Percentiles rank a stretch among this genome's conserved stretches.
Conservation (phyloP, 2,113 vertebrate species). For the Podarcis cretensis region DNA sequence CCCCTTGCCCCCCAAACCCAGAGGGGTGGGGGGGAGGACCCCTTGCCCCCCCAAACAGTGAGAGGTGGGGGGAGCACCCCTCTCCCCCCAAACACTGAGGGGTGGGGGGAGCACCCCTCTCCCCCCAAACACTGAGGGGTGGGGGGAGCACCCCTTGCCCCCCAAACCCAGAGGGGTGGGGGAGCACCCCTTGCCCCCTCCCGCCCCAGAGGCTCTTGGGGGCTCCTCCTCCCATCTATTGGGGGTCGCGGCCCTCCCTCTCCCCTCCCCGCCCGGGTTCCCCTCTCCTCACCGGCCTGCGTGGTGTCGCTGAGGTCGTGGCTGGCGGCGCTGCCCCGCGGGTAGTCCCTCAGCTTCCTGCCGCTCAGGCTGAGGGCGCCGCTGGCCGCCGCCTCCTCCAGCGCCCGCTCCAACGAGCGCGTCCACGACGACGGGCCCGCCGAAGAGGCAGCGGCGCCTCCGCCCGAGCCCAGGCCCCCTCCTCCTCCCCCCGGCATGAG, state of each 20-base stretch:
- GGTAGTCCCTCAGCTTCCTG: slow-evolving; percentile 98
- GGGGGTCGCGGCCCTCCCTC: background rate
- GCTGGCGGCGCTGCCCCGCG: slow-evolving; percentile 89
- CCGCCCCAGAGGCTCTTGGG: background rate
- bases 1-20: too few relatives aligned
- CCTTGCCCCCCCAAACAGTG: too few relatives aligned
- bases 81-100: too few relatives aligned
- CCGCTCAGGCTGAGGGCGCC: slow-evolving; percentile 93
- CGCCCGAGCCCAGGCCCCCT: slow-evolving; percentile 78
- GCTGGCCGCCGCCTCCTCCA: slow-evolving; percentile 92
- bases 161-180: too few relatives aligned
- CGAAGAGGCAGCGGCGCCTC: slow-evolving; percentile 14
- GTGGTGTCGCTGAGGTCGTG: slow-evolving; percentile 97
- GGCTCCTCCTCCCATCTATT: background rate
- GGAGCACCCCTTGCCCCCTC: too few relatives aligned
- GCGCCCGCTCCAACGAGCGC: slow-evolving; percentile 90
- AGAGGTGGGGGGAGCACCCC: too few relatives aligned
- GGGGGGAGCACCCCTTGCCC: too few relatives aligned
- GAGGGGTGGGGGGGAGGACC: too few relatives aligned
- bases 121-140: too few relatives aligned
- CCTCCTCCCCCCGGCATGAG: background rate
- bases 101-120: too few relatives aligned
- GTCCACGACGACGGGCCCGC: slow-evolving; percentile 83
- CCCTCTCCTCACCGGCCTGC: slow-evolving; percentile 84
- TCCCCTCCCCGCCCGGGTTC: too few relatives aligned